Base-by-base conservation (phyloP, 1,140 invertebrate species). In the Myzus persicae region DNA sequence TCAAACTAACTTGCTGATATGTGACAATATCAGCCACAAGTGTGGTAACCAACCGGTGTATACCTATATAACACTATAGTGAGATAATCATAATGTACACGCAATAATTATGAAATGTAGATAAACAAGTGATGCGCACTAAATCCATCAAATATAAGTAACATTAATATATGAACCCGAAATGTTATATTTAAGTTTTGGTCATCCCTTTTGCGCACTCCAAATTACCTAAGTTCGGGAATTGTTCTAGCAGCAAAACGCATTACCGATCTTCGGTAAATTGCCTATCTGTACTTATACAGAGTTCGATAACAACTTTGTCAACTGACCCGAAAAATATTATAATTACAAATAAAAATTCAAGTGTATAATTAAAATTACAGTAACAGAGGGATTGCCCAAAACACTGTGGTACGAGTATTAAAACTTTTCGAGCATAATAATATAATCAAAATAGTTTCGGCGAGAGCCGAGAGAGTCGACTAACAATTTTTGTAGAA, bases 391-490 rank as follows among this genome's bases (percentile, higher is more conserved):
- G 51, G 20, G 40, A 59, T 40, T 42, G 22, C 24, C n/a, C 11
- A 36, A 36, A 87, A 44, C 26, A 44, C 54, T 26, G 38, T 31
- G 51, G 88, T 59, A n/a, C n/a, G n/a, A n/a, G n/a, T n/a, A 59
- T 59, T 59, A 90, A 90, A 90, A 90, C 48, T 90, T 90, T 90
- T 42, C 51, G 88, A 59, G 36, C 31, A 40, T 38, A n/a, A n/a
- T n/a, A n/a, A n/a, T n/a, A 90, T 90, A 90, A 90, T 59, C 88
- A 38, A 59, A 90, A 90, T 40, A 59, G 51, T 90, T 90, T 40
- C n/a, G 14, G 8, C 3, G 40, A 40, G 24, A 40, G 36, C 31
- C 20, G 11, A 42, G 11, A 82, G 81, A 82, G 2, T 40, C 36
- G 20, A 38, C 81, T 14, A 42, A 42, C 24, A 42, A 40, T 84